Conservation (phyloP, 2,113 vertebrate species). For the Coreoperca whiteheadi region DNA sequence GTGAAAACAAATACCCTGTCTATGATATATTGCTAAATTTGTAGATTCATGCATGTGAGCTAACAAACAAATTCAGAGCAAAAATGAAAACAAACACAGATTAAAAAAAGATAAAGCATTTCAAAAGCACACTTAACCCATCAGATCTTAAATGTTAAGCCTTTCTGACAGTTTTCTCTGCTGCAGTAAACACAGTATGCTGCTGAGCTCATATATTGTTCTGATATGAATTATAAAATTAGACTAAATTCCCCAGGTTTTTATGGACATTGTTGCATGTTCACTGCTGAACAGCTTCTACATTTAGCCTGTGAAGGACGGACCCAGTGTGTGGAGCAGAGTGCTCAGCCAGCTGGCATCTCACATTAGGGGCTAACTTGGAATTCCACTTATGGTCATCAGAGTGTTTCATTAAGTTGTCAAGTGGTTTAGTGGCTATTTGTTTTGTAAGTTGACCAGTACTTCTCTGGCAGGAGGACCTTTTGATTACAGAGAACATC, state of each 20-base stretch:
- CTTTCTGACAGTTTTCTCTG: neutral
- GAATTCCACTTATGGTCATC: neutral
- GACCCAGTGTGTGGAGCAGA: no score
- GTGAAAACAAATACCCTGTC: no score
- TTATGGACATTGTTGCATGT: neutral
- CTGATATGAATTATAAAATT: neutral
- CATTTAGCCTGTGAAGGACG: neutral
- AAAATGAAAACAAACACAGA: no score
- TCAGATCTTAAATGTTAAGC: no score
- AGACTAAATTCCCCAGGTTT: neutral
- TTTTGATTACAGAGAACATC: conserved; percentile 3
- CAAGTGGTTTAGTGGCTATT: neutral
- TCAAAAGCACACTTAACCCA: no score
- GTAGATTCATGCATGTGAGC: no score
- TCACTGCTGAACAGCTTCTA: neutral
- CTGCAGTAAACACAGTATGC: neutral
- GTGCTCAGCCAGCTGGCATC: neutral
- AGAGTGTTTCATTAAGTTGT: conserved; percentile 5
- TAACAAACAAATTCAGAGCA: no score
- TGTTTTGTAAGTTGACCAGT: neutral
- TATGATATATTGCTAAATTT: no score
- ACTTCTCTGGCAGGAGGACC: neutral
- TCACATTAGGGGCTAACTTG: neutral
- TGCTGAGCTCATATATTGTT: neutral
- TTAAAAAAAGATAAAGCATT: no score